Percentiles rank a stretch among this genome's conserved stretches.
phyloP scores from a whole-genome alignment of 2,888 invertebrate species.

The Ischnus inquisitorius region DNA sequence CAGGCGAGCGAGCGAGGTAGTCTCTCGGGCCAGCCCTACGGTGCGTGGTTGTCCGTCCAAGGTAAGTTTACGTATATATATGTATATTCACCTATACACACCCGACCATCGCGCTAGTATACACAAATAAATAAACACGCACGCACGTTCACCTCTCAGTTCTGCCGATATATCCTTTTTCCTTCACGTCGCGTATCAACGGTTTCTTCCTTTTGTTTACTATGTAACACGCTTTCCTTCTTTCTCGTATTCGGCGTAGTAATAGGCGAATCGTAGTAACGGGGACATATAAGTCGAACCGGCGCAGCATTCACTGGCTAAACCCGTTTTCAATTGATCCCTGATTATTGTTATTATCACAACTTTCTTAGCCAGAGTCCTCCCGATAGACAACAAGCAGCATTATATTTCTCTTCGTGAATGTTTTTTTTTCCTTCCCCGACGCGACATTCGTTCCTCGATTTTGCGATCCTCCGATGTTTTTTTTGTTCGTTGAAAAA shows the following conservation, averaged over 20 bases:
- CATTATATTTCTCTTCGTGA: neutral
- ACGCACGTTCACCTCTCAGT: conserved; percentile 55
- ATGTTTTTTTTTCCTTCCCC: neutral
- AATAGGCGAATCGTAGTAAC: conserved; percentile 39
- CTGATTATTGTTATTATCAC: neutral
- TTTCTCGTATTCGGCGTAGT: conserved; percentile 36
- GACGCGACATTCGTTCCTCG: conserved; percentile 1
- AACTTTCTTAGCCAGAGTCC: neutral
- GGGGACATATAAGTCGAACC: neutral
- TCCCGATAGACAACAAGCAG: neutral
- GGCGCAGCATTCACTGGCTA: conserved; percentile 23
- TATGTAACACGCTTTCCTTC: neutral
- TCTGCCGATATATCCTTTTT: conserved; percentile 40
- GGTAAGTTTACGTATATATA: conserved; percentile 21
- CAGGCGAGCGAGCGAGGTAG: conserved; percentile 59
- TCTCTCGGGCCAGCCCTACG: conserved; percentile 44
- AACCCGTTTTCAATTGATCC: conserved; percentile 32
- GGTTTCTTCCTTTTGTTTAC: conserved; percentile 44
- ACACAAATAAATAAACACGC: conserved; percentile 43
- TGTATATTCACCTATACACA: conserved; percentile 34
- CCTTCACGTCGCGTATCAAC: conserved; percentile 4
- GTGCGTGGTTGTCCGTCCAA: conserved; percentile 44
- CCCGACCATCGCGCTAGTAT: conserved; percentile 12
- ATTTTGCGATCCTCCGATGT: neutral
- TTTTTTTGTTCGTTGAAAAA: neutral